Evolutionary conservation across 1,140 invertebrate species (phyloP), one percentile per base, ranked within the genome.

Genomic region (Ostrea edulis): DNA sequence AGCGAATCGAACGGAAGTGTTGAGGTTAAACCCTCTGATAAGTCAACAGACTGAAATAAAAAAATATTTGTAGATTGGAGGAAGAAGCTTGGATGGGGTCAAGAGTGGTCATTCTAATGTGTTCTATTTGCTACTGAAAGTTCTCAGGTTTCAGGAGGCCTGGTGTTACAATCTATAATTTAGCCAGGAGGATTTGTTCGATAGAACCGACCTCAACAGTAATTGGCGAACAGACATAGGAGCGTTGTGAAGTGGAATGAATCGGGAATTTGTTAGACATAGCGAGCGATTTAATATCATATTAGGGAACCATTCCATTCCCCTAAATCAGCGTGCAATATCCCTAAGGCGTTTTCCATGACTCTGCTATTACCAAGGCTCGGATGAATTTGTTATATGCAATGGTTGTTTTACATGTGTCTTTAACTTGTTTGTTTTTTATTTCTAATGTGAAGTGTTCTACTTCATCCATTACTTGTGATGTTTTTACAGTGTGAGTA

Each of bases 1-100:
- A 89, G 87, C 89, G 89, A 89, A 83, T 55, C 44, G 51, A 85
- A 88, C 35, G 87, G 62, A 29, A 77, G 65, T 53, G 83, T 86
- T 25, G 89, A 86, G 29, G 86, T 86, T 9, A 52, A 53, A 51
- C n/a, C 22, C 12, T 25, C 22, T 54, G 83, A 85, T 62, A 85
- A 35, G 62, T 54, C 83, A 54, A 85, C 58, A 58, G 68, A 77
- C 25, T 22, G 3, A 77, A 25, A 44, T 2, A 44, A 77, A 35
- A 68, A 77, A 77, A 9, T 11, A 29, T 14, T 29, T 29, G 9
- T 12, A 17, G 68, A 29, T 11, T 35, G 2, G 22, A 77, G 0
- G 68, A 77, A 35, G 9, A 35, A 12, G 29, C 29, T 77, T 77
- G 22, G 22, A 25, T 35, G 22, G 25, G 68, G 68, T 77, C 68